Percentiles rank a stretch among this genome's conserved stretches.
Evolutionary conservation across 2,113 vertebrate genomes (phyloP).

Genomic region (Tychaedon coryphoeus): DNA sequence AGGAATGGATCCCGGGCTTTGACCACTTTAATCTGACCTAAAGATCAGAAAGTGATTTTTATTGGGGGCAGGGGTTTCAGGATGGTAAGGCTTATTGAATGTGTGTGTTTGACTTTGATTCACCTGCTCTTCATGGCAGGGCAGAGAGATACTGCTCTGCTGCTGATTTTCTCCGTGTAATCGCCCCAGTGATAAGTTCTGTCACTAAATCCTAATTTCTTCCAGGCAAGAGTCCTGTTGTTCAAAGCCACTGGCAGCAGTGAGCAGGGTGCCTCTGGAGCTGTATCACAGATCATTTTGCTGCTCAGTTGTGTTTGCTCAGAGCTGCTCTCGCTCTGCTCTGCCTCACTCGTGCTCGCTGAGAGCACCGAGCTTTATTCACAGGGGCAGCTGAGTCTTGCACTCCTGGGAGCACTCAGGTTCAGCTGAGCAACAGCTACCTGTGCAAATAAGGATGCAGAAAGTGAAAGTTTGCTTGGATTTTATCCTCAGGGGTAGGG

Average conservation of each 20-base stretch:
- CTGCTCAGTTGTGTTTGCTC: background rate
- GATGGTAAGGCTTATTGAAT: background rate
- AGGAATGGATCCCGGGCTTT: background rate
- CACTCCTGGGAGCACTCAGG: accelerated
- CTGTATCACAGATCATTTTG: background rate
- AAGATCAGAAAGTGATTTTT: background rate
- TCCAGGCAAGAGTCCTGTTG: background rate
- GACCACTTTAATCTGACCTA: background rate
- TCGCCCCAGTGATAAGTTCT: background rate
- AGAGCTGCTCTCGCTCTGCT: background rate
- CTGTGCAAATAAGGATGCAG: background rate
- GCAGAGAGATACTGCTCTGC: background rate
- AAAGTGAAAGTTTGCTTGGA: background rate
- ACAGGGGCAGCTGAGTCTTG: background rate
- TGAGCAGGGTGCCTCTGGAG: background rate
- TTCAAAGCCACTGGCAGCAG: background rate
- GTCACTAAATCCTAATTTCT: background rate
- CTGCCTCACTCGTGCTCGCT: background rate
- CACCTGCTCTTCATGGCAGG: background rate
- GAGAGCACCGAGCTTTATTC: background rate
- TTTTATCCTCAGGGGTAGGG: background rate
- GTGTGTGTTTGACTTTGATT: background rate
- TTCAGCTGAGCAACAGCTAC: background rate
- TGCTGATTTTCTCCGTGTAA: background rate
- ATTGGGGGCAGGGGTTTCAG: background rate